Evolutionary conservation across 2,888 invertebrate species (phyloP).

Genomic region (Malthinus seriepunctatus): DNA sequence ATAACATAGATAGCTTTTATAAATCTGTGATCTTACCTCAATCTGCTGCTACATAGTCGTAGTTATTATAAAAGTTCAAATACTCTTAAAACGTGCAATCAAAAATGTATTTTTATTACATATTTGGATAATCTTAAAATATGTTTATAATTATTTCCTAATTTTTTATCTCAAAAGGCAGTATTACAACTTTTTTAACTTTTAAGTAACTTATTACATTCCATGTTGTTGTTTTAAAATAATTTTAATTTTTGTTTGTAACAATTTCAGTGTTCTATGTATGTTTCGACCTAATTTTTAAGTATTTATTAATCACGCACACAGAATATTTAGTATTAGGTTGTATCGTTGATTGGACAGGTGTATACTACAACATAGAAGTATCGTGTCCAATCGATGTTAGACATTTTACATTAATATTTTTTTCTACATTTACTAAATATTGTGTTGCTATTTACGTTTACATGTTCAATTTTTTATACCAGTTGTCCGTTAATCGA

Average conservation of each 20-base stretch:
- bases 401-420: too few relatives aligned
- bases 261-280: too few relatives aligned
- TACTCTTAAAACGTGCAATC: conserved; percentile 42
- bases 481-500: conserved; percentile 50
- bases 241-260: neutral
- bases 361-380: too few relatives aligned
- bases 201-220: neutral
- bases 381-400: too few relatives aligned
- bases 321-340: too few relatives aligned
- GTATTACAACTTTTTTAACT: neutral
- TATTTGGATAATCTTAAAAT: conserved; percentile 18
- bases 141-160: conserved; percentile 1
- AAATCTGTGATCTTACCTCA: conserved; percentile 49
- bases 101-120: conserved; percentile 42
- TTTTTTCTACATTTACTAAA: conserved; percentile 5
- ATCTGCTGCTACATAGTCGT: conserved; percentile 45
- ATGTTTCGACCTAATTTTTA: too few relatives aligned
- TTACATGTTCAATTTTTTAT: conserved; percentile 57
- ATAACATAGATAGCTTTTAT: conserved; percentile 20
- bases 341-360: too few relatives aligned
- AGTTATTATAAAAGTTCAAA: conserved; percentile 41
- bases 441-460: conserved; percentile 53
- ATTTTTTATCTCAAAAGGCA: neutral
- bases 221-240: too few relatives aligned
- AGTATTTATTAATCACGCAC: too few relatives aligned